Percentiles rank a stretch among this genome's conserved stretches.
Evolutionary conservation across 2,113 vertebrate species (phyloP).

Genomic region (Daubentonia madagascariensis): DNA sequence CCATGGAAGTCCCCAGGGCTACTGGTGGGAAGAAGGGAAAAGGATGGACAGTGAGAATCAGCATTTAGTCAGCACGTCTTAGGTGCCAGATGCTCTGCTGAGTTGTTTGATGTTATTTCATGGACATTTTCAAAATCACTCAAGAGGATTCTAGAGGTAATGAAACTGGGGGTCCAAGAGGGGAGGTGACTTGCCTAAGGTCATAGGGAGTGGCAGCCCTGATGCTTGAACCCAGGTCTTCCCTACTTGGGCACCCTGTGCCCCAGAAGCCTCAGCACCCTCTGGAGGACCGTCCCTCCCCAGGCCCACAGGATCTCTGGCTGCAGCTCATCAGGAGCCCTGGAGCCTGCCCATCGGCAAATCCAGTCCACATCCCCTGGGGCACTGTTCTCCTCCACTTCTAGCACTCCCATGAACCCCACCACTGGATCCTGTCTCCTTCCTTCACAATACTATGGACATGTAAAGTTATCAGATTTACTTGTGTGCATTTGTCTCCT

Average conservation of each 20-base stretch:
- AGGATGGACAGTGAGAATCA: background rate
- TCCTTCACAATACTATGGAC: background rate
- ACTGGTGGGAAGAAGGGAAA: background rate
- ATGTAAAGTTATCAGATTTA: too few species aligned
- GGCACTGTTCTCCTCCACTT: too few species aligned
- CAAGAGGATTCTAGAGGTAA: background rate
- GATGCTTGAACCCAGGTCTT: background rate
- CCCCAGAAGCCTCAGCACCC: background rate
- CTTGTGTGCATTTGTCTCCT: background rate
- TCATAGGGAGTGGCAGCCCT: background rate
- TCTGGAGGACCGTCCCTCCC: background rate
- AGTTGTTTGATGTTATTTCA: background rate
- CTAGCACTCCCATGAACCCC: background rate
- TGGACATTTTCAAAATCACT: background rate
- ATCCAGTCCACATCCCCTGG: accelerated
- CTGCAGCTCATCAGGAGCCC: background rate
- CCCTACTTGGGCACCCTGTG: background rate
- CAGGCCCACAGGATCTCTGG: background rate
- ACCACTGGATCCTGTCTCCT: background rate
- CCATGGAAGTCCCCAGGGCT: background rate
- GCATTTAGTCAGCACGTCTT: background rate
- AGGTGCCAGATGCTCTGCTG: background rate
- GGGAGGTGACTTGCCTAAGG: background rate
- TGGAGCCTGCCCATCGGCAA: background rate
- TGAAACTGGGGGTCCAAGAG: background rate